Evolutionary conservation across 2,888 invertebrate genomes (phyloP).

Genomic region (Smittia aterrima): DNA sequence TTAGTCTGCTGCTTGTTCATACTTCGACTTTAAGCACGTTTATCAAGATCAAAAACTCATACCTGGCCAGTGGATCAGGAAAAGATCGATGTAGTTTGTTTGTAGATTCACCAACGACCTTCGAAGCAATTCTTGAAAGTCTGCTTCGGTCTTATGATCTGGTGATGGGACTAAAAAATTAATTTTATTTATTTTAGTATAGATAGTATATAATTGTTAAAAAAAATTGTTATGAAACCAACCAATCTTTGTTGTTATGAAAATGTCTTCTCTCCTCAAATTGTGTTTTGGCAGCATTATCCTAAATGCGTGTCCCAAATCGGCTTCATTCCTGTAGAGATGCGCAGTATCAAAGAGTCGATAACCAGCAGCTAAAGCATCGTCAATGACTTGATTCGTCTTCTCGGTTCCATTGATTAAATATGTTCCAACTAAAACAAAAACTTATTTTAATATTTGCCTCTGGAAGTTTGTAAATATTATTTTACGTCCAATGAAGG

Average conservation of each 20-base stretch:
- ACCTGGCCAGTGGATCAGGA: conserved; percentile 79
- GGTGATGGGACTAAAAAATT: conserved; percentile 28
- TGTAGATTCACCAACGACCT: conserved; percentile 64
- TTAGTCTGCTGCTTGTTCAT: too few relatives aligned
- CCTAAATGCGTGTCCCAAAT: conserved; percentile 15
- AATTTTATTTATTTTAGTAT: neutral
- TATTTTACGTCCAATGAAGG: conserved; percentile 34
- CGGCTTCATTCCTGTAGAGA: conserved; percentile 3
- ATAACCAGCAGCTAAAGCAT: conserved; percentile 25
- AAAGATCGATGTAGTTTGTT: conserved; percentile 71
- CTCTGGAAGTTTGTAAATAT: neutral
- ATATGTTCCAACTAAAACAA: conserved; percentile 14
- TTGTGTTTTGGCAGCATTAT: conserved; percentile 10
- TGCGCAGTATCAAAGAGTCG: conserved; percentile 30
- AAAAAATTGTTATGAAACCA: neutral
- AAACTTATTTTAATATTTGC: too few relatives aligned
- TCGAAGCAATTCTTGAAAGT: conserved; percentile 47
- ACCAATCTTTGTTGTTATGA: conserved; percentile 34
- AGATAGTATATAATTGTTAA: neutral
- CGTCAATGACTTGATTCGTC: conserved; percentile 10
- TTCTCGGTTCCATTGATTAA: conserved; percentile 14
- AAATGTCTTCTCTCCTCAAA: conserved; percentile 24
- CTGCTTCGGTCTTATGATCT: conserved; percentile 28
- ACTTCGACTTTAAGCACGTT: neutral
- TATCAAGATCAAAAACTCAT: conserved; percentile 51